Evolutionary conservation across 37 sponge, comb jelly and placozoan species (phyloP).

Genomic region (Aphrocallistes beatrix): DNA sequence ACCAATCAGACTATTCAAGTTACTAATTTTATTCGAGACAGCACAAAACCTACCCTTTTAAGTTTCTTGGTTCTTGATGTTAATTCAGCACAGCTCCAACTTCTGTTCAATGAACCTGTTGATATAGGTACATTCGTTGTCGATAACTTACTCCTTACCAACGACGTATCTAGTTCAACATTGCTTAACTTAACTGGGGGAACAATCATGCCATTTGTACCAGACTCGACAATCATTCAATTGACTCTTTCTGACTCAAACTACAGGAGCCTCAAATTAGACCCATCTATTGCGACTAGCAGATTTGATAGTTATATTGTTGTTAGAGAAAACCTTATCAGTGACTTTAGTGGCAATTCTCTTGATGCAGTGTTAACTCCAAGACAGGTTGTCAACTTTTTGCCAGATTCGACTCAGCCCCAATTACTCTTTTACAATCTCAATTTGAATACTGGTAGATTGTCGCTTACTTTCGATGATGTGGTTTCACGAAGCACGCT

Average conservation of each 20-base stretch:
- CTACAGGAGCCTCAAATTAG: background rate
- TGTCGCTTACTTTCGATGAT: conserved; percentile 70
- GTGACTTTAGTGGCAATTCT: background rate
- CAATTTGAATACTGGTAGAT: conserved; percentile 57
- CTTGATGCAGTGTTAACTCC: background rate
- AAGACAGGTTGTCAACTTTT: background rate
- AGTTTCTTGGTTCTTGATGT: conserved; percentile 49
- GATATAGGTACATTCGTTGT: conserved; percentile 43
- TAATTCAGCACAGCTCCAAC: conserved; percentile 43
- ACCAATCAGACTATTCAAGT: conserved; percentile 24
- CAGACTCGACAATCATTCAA: background rate
- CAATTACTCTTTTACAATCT: conserved; percentile 39
- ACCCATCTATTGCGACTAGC: background rate
- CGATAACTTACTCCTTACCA: conserved; percentile 37
- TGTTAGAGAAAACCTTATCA: background rate
- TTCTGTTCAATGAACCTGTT: conserved; percentile 65
- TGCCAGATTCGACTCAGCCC: conserved; percentile 32
- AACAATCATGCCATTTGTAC: background rate
- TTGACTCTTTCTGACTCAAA: background rate
- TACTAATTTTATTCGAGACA: conserved; percentile 44
- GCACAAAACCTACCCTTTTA: conserved; percentile 32
- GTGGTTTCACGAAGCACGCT: conserved; percentile 53
- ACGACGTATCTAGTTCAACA: background rate
- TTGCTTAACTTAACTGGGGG: background rate
- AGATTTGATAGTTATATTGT: background rate